Conservation (phyloP, 2,888 invertebrate genomes). For the Drosophila pegasa region DNA sequence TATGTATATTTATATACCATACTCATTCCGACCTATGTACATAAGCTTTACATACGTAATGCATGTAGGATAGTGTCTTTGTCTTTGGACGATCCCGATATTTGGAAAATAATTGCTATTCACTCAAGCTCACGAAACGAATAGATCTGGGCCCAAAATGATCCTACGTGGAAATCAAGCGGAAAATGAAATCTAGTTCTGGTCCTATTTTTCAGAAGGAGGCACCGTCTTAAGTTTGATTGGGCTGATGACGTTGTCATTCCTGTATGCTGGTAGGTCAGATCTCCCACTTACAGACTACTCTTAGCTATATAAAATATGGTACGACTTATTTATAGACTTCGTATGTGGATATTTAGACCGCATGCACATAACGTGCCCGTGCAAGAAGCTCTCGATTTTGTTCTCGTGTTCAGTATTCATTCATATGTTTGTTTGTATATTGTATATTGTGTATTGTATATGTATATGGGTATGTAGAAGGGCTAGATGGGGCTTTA, state of each 20-base stretch:
- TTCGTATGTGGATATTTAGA: slow-evolving; percentile 24
- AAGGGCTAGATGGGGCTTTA: slow-evolving; percentile 4
- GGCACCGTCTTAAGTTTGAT: slow-evolving; percentile 4
- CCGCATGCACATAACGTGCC: slow-evolving; percentile 30
- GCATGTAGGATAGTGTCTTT: neutral
- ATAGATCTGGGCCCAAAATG: slow-evolving; percentile 1
- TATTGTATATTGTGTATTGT: slow-evolving; percentile 19
- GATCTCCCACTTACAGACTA: neutral
- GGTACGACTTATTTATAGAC: slow-evolving; percentile 17
- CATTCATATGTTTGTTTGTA: slow-evolving; percentile 18
- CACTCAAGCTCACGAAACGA: neutral
- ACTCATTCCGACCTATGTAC: slow-evolving; percentile 10
- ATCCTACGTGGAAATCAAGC: slow-evolving; percentile 10
- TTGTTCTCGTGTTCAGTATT: slow-evolving; percentile 61
- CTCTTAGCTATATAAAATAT: slow-evolving; percentile 9
- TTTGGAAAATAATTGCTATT: neutral
- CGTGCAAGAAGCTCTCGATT: slow-evolving; percentile 82
- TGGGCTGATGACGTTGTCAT: neutral
- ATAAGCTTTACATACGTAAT: no score
- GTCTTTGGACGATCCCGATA: slow-evolving; percentile 9
- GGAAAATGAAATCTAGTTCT: slow-evolving; percentile 25
- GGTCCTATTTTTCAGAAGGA: slow-evolving; percentile 40
- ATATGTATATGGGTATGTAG: slow-evolving; percentile 11
- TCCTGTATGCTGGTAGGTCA: slow-evolving; percentile 4
- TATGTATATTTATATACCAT: neutral